These are phyloP conservation scores for Leptinotarsa rubiginosa DNA, from an alignment of 2,888 invertebrate genomes.

Conservation along the genomic window DNA sequence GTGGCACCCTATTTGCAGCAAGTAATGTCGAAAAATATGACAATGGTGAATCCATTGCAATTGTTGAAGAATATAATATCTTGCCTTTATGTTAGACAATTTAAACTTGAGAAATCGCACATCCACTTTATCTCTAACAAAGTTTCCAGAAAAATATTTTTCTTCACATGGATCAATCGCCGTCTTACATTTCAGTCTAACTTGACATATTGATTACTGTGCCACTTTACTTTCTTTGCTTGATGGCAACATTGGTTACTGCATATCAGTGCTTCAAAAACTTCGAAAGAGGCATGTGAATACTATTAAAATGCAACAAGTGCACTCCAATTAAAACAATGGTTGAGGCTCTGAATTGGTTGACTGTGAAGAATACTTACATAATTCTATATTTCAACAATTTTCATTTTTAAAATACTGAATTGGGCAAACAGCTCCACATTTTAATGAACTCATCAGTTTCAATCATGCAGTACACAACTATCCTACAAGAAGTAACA, in stretches of 20 bases:
- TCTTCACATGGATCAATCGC: slow-evolving; percentile 16
- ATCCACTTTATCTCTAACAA: slow-evolving; percentile 23
- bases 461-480: slow-evolving; percentile 15
- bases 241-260: background rate
- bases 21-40: too few relatives aligned
- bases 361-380: slow-evolving; percentile 11
- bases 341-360: slow-evolving; percentile 13
- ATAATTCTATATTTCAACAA: slow-evolving; percentile 4
- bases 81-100: slow-evolving; percentile 21
- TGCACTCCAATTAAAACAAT: slow-evolving; percentile 3
- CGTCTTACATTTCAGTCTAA: slow-evolving; percentile 17
- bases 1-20: too few relatives aligned
- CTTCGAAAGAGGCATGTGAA: slow-evolving; percentile 11
- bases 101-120: slow-evolving; percentile 22
- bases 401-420: slow-evolving; percentile 20
- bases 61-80: slow-evolving; percentile 24
- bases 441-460: slow-evolving; percentile 19
- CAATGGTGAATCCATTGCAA: background rate
- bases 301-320: slow-evolving; percentile 18
- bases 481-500: slow-evolving; percentile 22
- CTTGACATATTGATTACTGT: slow-evolving; percentile 18
- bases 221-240: slow-evolving; percentile 19
- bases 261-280: slow-evolving; percentile 19
- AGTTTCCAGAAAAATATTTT: slow-evolving; percentile 25
- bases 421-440: background rate